Conservation (phyloP, 2,888 invertebrate species). For the Sphecodes monilicornis region DNA sequence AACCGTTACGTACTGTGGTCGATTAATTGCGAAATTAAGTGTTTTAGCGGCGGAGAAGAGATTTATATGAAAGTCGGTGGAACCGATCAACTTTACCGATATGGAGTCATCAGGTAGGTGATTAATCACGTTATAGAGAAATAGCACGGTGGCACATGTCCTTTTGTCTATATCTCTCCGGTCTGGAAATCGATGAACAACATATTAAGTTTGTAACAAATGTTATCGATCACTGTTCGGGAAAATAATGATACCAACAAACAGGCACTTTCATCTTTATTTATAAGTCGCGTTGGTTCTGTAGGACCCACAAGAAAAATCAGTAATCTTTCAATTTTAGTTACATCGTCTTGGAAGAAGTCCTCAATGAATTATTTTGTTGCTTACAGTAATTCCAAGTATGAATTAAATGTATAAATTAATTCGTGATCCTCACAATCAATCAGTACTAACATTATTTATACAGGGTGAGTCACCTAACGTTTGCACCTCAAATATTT, state of each 20-base stretch:
- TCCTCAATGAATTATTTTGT: no score
- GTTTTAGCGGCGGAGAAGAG: not conserved
- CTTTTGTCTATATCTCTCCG: not conserved
- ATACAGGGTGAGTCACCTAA: no score
- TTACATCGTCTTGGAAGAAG: no score
- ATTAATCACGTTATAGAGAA: not conserved
- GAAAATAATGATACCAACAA: not conserved
- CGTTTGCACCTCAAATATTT: no score
- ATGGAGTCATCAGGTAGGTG: not conserved
- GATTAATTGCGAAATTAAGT: constrained; percentile 3
- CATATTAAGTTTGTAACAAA: not conserved
- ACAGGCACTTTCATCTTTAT: not conserved
- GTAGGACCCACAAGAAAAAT: no score
- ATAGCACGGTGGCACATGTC: not conserved
- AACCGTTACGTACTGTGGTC: constrained; percentile 11
- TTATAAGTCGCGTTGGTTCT: not conserved
- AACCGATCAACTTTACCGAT: constrained; percentile 2
- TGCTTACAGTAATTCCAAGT: no score
- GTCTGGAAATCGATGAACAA: not conserved
- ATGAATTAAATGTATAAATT: no score
- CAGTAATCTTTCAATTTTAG: no score
- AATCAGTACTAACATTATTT: no score
- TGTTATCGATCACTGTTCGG: not conserved
- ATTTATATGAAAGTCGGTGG: not conserved
- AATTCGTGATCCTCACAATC: no score